Conservation (phyloP, 2,888 invertebrate species). For the Watsonalla cultraria region DNA sequence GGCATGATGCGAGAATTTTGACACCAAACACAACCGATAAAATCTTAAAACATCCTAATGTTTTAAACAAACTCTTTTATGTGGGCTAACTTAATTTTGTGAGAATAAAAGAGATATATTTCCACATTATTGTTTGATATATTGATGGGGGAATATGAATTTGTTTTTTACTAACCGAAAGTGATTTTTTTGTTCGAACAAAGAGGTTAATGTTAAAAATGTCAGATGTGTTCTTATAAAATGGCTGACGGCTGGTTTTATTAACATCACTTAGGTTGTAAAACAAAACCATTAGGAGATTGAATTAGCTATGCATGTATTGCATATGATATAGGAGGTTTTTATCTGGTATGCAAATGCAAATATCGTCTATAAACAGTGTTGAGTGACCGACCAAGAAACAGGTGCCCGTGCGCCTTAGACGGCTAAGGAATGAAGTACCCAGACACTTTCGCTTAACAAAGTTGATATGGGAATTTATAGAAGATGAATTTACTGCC, state of each 20-base stretch:
- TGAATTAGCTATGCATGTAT: constrained; percentile 54
- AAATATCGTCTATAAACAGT: constrained; percentile 51
- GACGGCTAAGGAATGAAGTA: constrained; percentile 26
- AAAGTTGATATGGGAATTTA: constrained; percentile 16
- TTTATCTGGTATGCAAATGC: constrained; percentile 53
- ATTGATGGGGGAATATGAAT: constrained; percentile 42
- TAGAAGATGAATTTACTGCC: constrained; percentile 11
- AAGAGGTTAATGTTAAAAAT: constrained; percentile 3
- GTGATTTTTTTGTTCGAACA: constrained; percentile 15
- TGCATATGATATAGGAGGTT: constrained; percentile 45
- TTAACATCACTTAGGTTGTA: constrained; percentile 29
- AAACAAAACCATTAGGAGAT: constrained; percentile 24
- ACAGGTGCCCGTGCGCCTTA: constrained; percentile 40
- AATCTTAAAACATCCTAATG: constrained; percentile 74
- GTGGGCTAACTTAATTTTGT: constrained; percentile 72
- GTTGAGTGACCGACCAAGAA: constrained; percentile 29
- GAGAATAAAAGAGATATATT: constrained; percentile 65
- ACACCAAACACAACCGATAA: constrained; percentile 73
- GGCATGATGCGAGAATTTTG: constrained; percentile 77
- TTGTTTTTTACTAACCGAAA: constrained; percentile 28
- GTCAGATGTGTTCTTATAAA: constrained; percentile 5
- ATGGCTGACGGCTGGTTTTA: constrained; percentile 9
- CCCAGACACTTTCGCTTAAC: constrained; percentile 26
- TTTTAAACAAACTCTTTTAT: constrained; percentile 78
- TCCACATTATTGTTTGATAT: constrained; percentile 51